These are phyloP conservation scores for Troides helena DNA, from an alignment of 2,888 invertebrate species.

Conservation along the genomic window DNA sequence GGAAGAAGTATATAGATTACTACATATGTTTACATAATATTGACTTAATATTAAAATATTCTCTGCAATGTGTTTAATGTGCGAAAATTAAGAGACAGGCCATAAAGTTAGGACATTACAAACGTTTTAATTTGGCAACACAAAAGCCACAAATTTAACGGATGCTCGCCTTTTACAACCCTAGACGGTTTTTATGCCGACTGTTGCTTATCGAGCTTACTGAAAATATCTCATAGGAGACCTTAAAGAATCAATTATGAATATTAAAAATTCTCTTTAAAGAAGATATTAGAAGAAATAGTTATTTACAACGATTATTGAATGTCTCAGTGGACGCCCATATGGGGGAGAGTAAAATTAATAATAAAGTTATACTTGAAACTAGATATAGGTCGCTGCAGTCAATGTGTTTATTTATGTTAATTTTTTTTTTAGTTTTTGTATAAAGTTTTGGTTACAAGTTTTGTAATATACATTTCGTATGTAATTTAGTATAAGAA, in stretches of 20 bases:
- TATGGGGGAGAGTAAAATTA: no score
- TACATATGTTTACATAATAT: not conserved
- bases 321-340: no score
- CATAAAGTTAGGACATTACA: constrained; percentile 20
- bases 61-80: not conserved
- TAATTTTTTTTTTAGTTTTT: no score
- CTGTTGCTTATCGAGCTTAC: constrained; percentile 2
- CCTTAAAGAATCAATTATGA: not conserved
- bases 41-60: constrained; percentile 8
- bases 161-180: constrained; percentile 17
- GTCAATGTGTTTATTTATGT: no score
- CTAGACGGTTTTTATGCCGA: constrained; percentile 19
- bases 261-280: not conserved
- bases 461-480: no score
- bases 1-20: not conserved
- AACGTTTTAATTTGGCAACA: constrained; percentile 18
- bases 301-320: no score
- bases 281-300: not conserved
- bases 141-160: constrained; percentile 14
- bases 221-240: constrained; percentile 6
- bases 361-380: no score
- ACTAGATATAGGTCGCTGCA: no score
- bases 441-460: no score
- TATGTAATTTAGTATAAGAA: no score
- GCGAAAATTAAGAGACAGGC: constrained; percentile 12